Percentiles rank a stretch among this genome's conserved stretches.
Conservation (phyloP, 1,140 invertebrate species). For the Microplitis mediator region DNA sequence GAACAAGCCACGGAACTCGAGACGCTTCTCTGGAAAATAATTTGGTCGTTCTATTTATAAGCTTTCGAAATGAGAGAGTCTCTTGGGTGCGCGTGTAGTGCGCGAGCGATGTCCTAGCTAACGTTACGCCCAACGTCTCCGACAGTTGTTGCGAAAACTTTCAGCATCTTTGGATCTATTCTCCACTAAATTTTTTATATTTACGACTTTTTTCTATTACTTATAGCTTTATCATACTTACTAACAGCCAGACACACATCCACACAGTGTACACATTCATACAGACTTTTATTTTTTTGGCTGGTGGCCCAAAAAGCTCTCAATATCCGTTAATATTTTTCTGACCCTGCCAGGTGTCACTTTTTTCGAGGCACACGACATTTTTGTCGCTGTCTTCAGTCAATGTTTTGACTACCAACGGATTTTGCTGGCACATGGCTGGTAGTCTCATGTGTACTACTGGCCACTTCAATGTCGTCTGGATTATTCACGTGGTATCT, state of each 20-base stretch:
- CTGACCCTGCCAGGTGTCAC: not conserved
- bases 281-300: not conserved
- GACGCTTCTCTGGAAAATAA: conserved; percentile 38
- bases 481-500: conserved; percentile 1
- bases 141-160: conserved; percentile 29
- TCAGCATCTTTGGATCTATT: conserved; percentile 14
- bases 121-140: conserved; percentile 14
- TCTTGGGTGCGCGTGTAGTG: conserved; percentile 12
- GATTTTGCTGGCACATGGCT: conserved; percentile 11
- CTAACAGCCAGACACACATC: not conserved
- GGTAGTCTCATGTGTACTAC: not conserved
- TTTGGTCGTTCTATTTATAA: conserved; percentile 38
- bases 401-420: conserved; percentile 29
- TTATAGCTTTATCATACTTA: not conserved
- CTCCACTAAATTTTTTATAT: conserved; percentile 11
- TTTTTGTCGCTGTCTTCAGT: conserved; percentile 20
- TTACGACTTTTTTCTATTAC: conserved; percentile 4
- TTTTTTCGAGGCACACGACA: conserved; percentile 7
- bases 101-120: conserved; percentile 7
- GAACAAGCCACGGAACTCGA: conserved; percentile 29
- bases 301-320: not conserved
- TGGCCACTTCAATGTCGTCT: not conserved
- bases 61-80: conserved; percentile 33
- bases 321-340: not conserved
- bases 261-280: not conserved